Percentiles rank a stretch among this genome's conserved stretches.
These are phyloP conservation scores for Morpho helenor DNA, from an alignment of 2,888 invertebrate genomes.

Conservation along the genomic window DNA sequence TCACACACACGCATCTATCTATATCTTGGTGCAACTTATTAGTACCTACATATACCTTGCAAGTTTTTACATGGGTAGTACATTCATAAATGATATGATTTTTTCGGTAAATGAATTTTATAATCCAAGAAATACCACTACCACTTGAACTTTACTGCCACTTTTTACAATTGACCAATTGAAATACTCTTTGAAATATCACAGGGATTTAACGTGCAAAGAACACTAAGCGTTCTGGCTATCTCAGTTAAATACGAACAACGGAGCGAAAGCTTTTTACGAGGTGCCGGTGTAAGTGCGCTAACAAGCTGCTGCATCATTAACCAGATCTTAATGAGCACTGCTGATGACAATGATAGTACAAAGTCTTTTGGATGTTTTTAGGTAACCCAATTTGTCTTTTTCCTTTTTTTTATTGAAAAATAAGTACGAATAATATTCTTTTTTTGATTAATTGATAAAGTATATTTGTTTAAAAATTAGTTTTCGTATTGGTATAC, in stretches of 20 bases:
- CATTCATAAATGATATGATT: too few relatives aligned
- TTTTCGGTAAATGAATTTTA: too few relatives aligned
- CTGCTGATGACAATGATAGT: constrained; percentile 21
- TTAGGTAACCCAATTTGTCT: constrained; percentile 20
- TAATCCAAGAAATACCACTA: too few relatives aligned
- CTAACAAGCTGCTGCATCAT: constrained; percentile 63
- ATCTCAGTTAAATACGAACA: constrained; percentile 8
- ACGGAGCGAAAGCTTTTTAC: constrained; percentile 27
- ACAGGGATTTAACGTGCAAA: constrained; percentile 2
- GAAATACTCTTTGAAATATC: neutral
- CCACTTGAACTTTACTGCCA: too few relatives aligned
- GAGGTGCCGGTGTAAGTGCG: constrained; percentile 41
- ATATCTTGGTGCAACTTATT: too few relatives aligned
- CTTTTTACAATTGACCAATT: neutral
- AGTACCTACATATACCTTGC: too few relatives aligned
- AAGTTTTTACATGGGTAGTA: too few relatives aligned
- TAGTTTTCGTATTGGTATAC: too few relatives aligned
- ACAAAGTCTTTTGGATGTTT: constrained; percentile 19
- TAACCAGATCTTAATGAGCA: constrained; percentile 52
- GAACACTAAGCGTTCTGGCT: constrained; percentile 1
- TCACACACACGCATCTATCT: too few relatives aligned
- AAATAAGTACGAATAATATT: too few relatives aligned
- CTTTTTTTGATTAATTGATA: neutral
- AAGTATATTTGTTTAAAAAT: too few relatives aligned
- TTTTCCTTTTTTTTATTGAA: neutral